Conservation (phyloP, 2,888 invertebrate genomes). For the Serripes groenlandicus region DNA sequence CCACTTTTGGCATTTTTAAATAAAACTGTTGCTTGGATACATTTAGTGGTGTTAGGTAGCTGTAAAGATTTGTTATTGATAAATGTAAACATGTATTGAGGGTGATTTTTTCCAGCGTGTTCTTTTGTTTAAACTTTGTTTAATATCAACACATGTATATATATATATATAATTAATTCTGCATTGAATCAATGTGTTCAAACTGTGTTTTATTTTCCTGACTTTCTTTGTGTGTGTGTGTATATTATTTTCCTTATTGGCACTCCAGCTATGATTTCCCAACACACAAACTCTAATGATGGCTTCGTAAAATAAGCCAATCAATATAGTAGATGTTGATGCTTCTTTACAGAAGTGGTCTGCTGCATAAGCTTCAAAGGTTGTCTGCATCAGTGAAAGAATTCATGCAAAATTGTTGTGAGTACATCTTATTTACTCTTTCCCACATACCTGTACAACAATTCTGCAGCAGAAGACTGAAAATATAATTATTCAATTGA, state of each 20-base stretch:
- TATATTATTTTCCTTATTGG: conserved; percentile 22
- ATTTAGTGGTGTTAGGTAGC: background rate
- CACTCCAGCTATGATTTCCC: conserved; percentile 5
- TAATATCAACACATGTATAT: conserved; percentile 36
- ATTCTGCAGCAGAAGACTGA: too few relatives aligned
- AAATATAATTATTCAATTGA: too few relatives aligned
- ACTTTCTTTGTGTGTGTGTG: conserved; percentile 52
- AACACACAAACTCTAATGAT: background rate
- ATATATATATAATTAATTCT: conserved; percentile 46
- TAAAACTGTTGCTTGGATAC: too few relatives aligned
- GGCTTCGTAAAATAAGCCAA: too few relatives aligned
- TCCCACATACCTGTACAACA: too few relatives aligned
- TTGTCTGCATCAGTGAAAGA: too few relatives aligned
- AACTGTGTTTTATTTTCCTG: background rate
- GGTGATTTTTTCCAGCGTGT: conserved; percentile 42
- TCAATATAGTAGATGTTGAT: too few relatives aligned
- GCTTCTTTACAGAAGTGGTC: too few relatives aligned
- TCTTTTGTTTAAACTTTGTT: conserved; percentile 15
- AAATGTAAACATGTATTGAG: conserved; percentile 23
- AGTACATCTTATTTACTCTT: too few relatives aligned
- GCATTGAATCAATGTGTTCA: conserved; percentile 64
- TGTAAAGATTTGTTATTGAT: background rate
- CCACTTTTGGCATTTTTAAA: too few relatives aligned
- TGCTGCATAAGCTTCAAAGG: too few relatives aligned
- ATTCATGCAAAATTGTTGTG: too few relatives aligned